Percentiles rank a stretch among this genome's conserved stretches.
Evolutionary conservation across 2,888 invertebrate species (phyloP).

Genomic region (Drosophila gaucha): DNA sequence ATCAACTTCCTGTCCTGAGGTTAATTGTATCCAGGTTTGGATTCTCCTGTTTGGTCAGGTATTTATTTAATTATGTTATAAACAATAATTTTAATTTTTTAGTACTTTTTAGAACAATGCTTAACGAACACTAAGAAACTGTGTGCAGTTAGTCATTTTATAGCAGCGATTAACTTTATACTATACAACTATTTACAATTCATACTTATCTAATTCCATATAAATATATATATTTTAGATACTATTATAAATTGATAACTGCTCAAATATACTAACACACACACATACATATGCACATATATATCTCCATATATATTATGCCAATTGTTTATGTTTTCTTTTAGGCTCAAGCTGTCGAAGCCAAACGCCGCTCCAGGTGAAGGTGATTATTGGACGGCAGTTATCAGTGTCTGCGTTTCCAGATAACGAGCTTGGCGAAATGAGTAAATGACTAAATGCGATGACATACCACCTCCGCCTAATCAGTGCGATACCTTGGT

Average conservation of each 20-base stretch:
- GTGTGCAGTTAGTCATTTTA: conserved; percentile 4
- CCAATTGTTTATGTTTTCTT: conserved; percentile 64
- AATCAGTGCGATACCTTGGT: conserved; percentile 62
- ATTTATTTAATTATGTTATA: no score
- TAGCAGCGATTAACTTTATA: not conserved
- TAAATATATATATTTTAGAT: not conserved
- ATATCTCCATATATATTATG: not conserved
- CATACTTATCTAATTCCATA: not conserved
- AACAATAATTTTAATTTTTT: no score
- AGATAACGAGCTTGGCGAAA: conserved; percentile 65
- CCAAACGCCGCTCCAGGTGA: conserved; percentile 39
- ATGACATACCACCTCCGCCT: conserved; percentile 59
- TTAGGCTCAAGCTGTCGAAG: conserved; percentile 56
- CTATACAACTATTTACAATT: not conserved
- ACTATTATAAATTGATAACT: not conserved
- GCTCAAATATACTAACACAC: not conserved
- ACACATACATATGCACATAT: not conserved
- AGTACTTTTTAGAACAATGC: not conserved
- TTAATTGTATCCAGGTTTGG: no score
- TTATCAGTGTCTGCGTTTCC: conserved; percentile 56
- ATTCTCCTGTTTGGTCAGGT: no score
- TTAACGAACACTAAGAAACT: not conserved
- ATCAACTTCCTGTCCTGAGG: no score
- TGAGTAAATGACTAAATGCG: conserved; percentile 68
- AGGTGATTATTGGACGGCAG: conserved; percentile 49